Conservation (phyloP, 2,113 vertebrate genomes). For the Lycaon pictus region DNA sequence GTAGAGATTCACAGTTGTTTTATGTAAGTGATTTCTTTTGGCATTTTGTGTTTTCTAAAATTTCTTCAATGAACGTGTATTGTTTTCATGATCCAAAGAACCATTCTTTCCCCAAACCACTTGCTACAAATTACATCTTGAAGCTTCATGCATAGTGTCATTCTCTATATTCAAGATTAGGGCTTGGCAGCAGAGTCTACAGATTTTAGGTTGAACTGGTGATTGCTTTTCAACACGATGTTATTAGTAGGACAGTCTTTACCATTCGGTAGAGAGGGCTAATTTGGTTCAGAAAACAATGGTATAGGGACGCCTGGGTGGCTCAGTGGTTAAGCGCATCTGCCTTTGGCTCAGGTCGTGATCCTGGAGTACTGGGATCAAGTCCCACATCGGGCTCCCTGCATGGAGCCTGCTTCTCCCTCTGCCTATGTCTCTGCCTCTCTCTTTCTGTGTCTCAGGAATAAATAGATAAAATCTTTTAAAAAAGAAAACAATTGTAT, state of each 20-base stretch:
- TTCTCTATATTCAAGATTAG: constrained; percentile 30
- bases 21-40: neutral
- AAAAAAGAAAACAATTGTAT: neutral
- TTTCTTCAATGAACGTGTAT: neutral
- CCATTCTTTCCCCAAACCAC: constrained; percentile 9
- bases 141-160: constrained; percentile 7
- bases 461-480: too few relatives aligned
- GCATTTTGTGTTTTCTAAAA: constrained; percentile 38
- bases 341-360: too few relatives aligned
- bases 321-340: too few relatives aligned
- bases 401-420: too few relatives aligned
- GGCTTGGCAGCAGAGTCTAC: neutral
- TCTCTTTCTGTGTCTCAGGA: too few relatives aligned
- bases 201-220: constrained; percentile 7
- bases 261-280: neutral
- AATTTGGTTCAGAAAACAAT: constrained; percentile 20
- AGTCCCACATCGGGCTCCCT: too few relatives aligned
- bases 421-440: too few relatives aligned
- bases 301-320: neutral
- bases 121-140: neutral
- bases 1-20: neutral
- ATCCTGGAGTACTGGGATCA: too few relatives aligned
- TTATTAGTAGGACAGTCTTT: neutral
- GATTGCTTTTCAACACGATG: neutral
- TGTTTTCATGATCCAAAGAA: constrained; percentile 15